phyloP scores from a whole-genome alignment of 1,140 invertebrate genomes.

The Aphaenogaster rudis region DNA sequence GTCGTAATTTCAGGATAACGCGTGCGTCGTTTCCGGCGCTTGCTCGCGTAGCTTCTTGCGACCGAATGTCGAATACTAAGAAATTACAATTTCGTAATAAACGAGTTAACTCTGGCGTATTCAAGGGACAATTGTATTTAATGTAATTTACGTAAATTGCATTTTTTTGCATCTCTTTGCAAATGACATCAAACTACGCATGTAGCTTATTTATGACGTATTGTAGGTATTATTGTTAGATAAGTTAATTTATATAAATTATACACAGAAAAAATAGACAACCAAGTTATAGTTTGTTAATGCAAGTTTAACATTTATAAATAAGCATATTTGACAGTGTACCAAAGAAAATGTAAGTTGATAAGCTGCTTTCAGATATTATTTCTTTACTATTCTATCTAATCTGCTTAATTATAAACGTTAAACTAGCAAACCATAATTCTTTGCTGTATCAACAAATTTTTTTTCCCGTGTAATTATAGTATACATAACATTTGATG shows the following conservation, averaged over 20 bases:
- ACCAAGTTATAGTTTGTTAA: too few species aligned
- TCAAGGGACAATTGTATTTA: slow-evolving; percentile 1
- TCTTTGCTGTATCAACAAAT: background rate
- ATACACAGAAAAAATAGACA: too few species aligned
- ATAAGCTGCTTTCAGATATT: too few species aligned
- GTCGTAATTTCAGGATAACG: slow-evolving; percentile 27
- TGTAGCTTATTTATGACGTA: background rate
- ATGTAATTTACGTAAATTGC: background rate
- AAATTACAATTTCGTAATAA: background rate
- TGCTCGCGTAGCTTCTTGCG: background rate
- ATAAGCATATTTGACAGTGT: too few species aligned
- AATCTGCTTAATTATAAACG: too few species aligned
- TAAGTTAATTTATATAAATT: too few species aligned
- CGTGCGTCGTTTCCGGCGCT: slow-evolving; percentile 24
- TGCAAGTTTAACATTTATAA: too few species aligned
- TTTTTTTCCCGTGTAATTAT: background rate
- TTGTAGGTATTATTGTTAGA: background rate
- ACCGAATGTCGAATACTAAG: background rate
- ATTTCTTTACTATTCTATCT: too few species aligned
- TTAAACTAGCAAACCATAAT: too few species aligned
- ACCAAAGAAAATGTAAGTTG: too few species aligned
- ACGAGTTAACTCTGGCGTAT: background rate
- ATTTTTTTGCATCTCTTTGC: background rate
- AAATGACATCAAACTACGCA: background rate
- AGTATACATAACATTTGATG: background rate